Evolutionary conservation across 2,888 invertebrate species (phyloP), one percentile per base, ranked within the genome.

Genomic region (Onthophagus sagittarius): DNA sequence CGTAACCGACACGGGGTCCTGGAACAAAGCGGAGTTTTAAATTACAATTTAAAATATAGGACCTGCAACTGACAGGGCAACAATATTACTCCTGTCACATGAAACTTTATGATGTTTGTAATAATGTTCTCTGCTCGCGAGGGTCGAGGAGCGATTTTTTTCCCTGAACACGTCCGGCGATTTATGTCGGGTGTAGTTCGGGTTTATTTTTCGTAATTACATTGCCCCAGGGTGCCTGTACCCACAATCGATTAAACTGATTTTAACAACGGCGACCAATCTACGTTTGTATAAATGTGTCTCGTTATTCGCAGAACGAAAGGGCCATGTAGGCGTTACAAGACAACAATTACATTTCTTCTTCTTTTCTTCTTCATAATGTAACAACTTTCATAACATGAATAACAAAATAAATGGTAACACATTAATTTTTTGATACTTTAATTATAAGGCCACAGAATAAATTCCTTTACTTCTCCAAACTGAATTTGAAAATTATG

Each of bases 71-170:
- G 82, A 81, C 82, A 82, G 81, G 79, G 71, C 78, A 79, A 81
- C 81, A 82, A 82, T 81, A 77, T 77, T 76, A 80, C 78, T 79
- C 77, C 80, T 81, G 81, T 81, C 81, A 79, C 78, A 81, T 80
- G 81, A 79, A 81, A 81, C 79, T 81, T 81, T 81, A 81, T 81
- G 81, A 81, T 81, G 81, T 81, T 79, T 79, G 79, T 79, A 79
- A 81, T 81, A 80, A 81, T 81, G 81, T 80, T 81, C 76, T 77
- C 80, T 81, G 77, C 80, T 77, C 80, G 78, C 79, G 77, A 77
- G 77, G 67, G 31, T 15, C 67, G 15, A 23, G n/a, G 67, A 32
- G 67, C 67, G 67, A 31, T 67, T 67, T 63, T 63, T 63, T 67
- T 67, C 32, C 67, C 32, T n/a, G 31, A 32, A 23, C 23, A 32